Conservation (phyloP, 53 echinoderm and acorn worm species). For the Luidia sarsii region DNA sequence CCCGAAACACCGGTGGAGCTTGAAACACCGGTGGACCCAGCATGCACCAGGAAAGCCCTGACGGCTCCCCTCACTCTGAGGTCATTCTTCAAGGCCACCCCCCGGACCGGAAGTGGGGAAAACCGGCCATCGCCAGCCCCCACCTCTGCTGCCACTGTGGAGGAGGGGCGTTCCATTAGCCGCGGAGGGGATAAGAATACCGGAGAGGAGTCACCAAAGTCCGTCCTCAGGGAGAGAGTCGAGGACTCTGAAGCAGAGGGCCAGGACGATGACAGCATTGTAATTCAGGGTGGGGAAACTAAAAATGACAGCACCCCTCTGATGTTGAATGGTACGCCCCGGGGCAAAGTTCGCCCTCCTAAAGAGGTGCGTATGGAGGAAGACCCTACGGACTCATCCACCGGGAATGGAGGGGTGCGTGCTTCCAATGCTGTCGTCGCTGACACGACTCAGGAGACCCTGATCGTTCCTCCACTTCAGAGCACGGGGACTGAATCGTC, state of each 20-base stretch:
- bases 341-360: not conserved
- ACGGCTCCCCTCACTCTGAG: slow-evolving; percentile 78
- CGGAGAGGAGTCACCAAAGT: not conserved
- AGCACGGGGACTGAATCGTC: not conserved
- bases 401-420: not conserved
- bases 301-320: slow-evolving; percentile 6
- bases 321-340: slow-evolving; percentile 11
- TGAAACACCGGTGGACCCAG: slow-evolving; percentile 68
- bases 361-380: not conserved
- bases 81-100: slow-evolving; percentile 74
- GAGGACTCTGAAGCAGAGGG: slow-evolving; percentile 3
- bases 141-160: too few species aligned
- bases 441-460: not conserved
- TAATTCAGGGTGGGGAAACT: not conserved
- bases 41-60: slow-evolving; percentile 80
- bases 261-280: slow-evolving; percentile 28
- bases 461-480: not conserved
- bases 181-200: not conserved
- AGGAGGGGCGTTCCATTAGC: not conserved
- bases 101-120: slow-evolving; percentile 6
- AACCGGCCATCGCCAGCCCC: not conserved
- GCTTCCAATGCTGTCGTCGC: not conserved
- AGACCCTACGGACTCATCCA: not conserved
- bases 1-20: too few species aligned
- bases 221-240: not conserved